Evolutionary conservation across 2,888 invertebrate genomes (phyloP), one percentile per base, ranked within the genome.

Genomic region (Diachrysia chrysitis): DNA sequence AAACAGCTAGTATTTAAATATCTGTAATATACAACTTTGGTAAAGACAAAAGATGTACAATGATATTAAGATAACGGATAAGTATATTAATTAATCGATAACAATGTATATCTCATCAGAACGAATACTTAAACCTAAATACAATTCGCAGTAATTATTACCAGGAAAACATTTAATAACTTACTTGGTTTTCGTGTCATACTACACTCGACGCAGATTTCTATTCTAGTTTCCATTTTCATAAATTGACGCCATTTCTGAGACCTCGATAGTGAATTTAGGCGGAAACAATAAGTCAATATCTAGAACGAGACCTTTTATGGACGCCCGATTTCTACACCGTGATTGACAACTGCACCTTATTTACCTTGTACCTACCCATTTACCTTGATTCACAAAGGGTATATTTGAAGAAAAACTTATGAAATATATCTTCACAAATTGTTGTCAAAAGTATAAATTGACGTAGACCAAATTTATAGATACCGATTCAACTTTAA

Each of bases 231-330:
- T 63, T 35, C 66, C 42, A 63, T 48, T 71, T n/a, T 57, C 12
- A 57, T 54, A 71, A 61, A 72, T 63, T 9, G 63, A 63, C 29
- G 23, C 32, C 58, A 54, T 76, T 58, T 51, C 67, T 77, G 46
- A 58, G 53, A 35, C 68, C 71, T 58, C 56, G 63, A 75, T 64
- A 78, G 60, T 61, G 68, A n/a, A 58, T 68, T 63, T 59, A 46
- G 25, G 37, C 66, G 63, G 70, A 62, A 66, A 63, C 63, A 35
- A 71, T 74, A 56, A 59, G 42, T 66, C 62, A 57, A 64, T 65
- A 74, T 61, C 67, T 63, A 64, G 66, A 46, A 37, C 76, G 63
- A 55, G 63, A 19, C 32, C 59, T 56, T 55, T 51, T 35, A 35
- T 56, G 25, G 58, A 32, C 67, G 55, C 35, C 55, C 46, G 19